Percentiles rank a stretch among this genome's conserved stretches.
Evolutionary conservation across 53 echinoderm and acorn worm species (phyloP).

Genomic region (Actinopyga echinites): DNA sequence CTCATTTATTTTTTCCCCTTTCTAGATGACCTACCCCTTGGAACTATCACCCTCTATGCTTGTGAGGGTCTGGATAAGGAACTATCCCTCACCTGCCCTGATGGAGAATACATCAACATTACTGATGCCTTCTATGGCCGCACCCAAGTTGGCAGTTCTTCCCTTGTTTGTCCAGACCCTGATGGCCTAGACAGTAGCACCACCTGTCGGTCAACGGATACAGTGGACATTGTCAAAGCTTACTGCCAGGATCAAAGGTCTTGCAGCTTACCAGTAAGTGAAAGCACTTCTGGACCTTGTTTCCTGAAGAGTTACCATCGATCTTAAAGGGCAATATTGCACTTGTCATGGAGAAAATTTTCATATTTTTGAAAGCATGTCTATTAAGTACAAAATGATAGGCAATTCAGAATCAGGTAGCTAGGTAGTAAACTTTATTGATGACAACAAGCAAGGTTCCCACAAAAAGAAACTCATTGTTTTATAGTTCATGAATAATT

Average conservation of each 20-base stretch:
- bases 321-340: too few relatives aligned
- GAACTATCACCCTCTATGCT: conserved; percentile 63
- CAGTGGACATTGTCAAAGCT: conserved; percentile 63
- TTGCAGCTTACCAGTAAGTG: conserved; percentile 73
- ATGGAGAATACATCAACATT: conserved; percentile 70
- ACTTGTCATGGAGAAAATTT: too few relatives aligned
- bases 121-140: conserved; percentile 83
- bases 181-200: conserved; percentile 53
- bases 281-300: too few relatives aligned
- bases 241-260: conserved; percentile 79
- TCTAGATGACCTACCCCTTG: conserved; percentile 72
- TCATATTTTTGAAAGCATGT: too few relatives aligned
- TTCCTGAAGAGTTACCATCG: too few relatives aligned
- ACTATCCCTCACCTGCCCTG: conserved; percentile 67
- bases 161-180: conserved; percentile 59
- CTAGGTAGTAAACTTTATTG: too few relatives aligned
- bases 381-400: too few relatives aligned
- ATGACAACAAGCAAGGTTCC: too few relatives aligned
- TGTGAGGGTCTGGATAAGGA: conserved; percentile 71
- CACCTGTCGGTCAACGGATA: conserved; percentile 64
- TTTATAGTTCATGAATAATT: too few relatives aligned
- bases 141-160: conserved; percentile 66
- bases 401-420: too few relatives aligned
- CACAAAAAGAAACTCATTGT: too few relatives aligned
- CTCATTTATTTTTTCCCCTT: not conserved